A percentile compares a stretch with the other conserved stretches of the same genome.
Evolutionary conservation across 2,113 vertebrate species (phyloP).

Genomic region (Myodes glareolus): DNA sequence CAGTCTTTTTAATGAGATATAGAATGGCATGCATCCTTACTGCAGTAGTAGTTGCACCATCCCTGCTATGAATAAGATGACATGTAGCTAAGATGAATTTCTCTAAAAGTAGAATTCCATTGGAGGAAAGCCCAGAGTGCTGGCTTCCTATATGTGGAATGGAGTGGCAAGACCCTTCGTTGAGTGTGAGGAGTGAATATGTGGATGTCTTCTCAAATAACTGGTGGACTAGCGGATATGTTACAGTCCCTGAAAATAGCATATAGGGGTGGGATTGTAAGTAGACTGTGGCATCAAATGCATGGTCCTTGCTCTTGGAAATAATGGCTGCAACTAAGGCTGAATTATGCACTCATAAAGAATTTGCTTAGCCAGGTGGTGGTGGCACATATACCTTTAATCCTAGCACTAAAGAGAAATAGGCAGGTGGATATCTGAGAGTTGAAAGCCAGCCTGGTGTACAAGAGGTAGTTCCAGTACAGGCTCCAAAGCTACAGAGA

Average conservation of each 20-base stretch:
- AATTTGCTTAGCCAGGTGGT: not conserved
- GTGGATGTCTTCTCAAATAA: not conserved
- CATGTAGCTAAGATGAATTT: not conserved
- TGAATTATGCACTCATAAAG: not conserved
- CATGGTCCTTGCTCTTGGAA: not conserved
- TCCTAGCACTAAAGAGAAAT: too few species aligned
- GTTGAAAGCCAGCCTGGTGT: too few species aligned
- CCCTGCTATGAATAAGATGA: not conserved
- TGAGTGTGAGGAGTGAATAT: not conserved
- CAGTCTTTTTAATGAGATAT: not conserved
- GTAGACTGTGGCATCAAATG: not conserved
- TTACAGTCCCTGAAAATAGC: not conserved
- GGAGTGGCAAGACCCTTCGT: not conserved
- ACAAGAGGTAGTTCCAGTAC: too few species aligned
- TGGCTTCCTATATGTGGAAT: not conserved
- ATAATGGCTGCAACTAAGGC: not conserved
- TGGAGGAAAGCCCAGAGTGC: not conserved
- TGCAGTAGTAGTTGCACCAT: not conserved
- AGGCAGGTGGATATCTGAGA: too few species aligned
- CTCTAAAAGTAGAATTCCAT: not conserved
- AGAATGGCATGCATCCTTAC: not conserved
- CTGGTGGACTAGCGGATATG: not conserved
- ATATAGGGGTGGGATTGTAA: not conserved
- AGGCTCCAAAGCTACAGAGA: too few species aligned
- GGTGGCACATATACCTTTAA: too few species aligned